Evolutionary conservation across 2,888 invertebrate genomes (phyloP).

Genomic region (Pachymerium ferrugineum): DNA sequence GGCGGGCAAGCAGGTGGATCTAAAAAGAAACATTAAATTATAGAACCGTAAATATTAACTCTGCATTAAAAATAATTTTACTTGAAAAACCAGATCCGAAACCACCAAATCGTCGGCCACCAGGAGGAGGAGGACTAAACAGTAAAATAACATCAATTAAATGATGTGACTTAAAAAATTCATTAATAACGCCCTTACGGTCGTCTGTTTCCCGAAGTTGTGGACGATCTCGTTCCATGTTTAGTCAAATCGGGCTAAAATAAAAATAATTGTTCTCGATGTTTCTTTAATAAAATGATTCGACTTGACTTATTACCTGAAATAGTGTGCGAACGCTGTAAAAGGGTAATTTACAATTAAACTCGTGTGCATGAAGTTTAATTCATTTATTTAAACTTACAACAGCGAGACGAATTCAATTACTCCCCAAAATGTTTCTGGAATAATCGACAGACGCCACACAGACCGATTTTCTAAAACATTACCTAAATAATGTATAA

Average conservation of each 20-base stretch:
- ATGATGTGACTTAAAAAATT: not conserved
- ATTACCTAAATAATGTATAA: constrained; percentile 5
- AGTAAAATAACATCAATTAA: no score
- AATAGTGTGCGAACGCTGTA: not conserved
- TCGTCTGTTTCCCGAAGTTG: not conserved
- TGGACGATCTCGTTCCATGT: not conserved
- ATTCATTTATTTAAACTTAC: not conserved
- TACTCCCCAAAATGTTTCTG: not conserved
- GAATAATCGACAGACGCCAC: constrained; percentile 3
- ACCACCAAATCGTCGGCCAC: constrained; percentile 19
- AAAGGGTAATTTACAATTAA: not conserved
- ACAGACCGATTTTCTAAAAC: not conserved
- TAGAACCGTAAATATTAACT: not conserved
- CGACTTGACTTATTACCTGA: not conserved
- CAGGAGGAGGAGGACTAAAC: constrained; percentile 10
- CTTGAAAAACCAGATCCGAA: constrained; percentile 2
- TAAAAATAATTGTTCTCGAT: not conserved
- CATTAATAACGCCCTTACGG: not conserved
- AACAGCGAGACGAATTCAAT: not conserved
- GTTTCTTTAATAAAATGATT: not conserved
- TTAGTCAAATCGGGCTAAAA: constrained; percentile 16
- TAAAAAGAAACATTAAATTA: not conserved
- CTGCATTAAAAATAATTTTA: not conserved
- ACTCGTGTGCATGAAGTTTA: not conserved
- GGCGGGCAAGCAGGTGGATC: not conserved